Evolutionary conservation across 1,140 invertebrate genomes (phyloP).

Genomic region (Apis dorsata): DNA sequence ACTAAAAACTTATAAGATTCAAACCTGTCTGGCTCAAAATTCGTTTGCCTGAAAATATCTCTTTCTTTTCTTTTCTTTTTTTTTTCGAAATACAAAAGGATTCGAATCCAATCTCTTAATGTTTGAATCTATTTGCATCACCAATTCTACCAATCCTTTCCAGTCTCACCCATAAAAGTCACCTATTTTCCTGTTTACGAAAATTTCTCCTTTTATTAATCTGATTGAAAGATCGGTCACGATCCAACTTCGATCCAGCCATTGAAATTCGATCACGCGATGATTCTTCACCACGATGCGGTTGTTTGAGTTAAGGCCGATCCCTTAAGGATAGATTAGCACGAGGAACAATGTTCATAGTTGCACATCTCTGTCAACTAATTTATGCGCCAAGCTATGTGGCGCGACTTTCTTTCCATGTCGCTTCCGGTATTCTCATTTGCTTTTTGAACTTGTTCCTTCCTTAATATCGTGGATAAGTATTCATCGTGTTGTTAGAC

Average conservation of each 20-base stretch:
- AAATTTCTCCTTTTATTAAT: conserved; percentile 39
- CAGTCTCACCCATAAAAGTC: conserved; percentile 26
- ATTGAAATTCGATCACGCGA: conserved; percentile 36
- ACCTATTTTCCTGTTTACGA: conserved; percentile 19
- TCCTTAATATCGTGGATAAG: not conserved
- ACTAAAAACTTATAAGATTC: too few relatives aligned
- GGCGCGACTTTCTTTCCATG: not conserved
- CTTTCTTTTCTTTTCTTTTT: too few relatives aligned
- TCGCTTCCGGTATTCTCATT: not conserved
- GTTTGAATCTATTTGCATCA: too few relatives aligned
- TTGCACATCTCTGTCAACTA: not conserved
- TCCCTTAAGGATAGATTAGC: not conserved
- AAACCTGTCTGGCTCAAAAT: too few relatives aligned
- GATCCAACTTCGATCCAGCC: not conserved
- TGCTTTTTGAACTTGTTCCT: not conserved
- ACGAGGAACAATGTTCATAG: not conserved
- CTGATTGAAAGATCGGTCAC: not conserved
- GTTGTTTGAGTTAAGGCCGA: not conserved
- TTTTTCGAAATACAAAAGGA: too few relatives aligned
- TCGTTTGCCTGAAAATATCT: too few relatives aligned
- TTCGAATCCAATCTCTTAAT: too few relatives aligned
- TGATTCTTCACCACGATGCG: not conserved
- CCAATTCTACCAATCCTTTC: too few relatives aligned
- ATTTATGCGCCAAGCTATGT: not conserved
- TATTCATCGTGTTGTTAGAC: not conserved